Percentiles rank a stretch among this genome's conserved stretches.
phyloP scores from a whole-genome alignment of 2,797 vertebrate genomes.

The Pipistrellus kuhlii region DNA sequence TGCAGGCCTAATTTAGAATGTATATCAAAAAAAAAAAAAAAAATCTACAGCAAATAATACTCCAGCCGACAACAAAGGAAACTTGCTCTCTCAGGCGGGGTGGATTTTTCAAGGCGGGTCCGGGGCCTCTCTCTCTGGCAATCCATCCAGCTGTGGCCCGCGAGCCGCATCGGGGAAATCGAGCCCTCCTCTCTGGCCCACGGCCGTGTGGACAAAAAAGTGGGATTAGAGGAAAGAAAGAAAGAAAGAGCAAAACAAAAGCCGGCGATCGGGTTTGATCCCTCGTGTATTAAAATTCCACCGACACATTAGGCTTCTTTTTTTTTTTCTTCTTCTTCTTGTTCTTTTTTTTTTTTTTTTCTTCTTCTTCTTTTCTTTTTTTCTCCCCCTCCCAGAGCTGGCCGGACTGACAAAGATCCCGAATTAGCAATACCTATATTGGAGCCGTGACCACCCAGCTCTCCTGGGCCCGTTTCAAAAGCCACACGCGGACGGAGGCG shows the following conservation, averaged over 20 bases:
- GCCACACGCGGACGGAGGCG: constrained; percentile 39
- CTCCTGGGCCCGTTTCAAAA: constrained; percentile 57
- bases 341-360: constrained; percentile 57
- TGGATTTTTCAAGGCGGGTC: no score
- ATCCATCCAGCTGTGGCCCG: constrained; percentile 86
- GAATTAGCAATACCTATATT: constrained; percentile 80
- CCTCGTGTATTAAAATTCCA: constrained; percentile 79
- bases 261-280: constrained; percentile 83
- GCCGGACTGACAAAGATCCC: constrained; percentile 56
- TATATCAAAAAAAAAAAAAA: constrained; percentile 86
- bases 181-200: constrained; percentile 83
- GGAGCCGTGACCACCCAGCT: background rate
- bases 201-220: constrained; percentile 85
- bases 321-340: background rate
- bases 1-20: constrained; percentile 91
- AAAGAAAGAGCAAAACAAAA: constrained; percentile 25
- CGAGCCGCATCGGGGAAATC: constrained; percentile 86
- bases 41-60: constrained; percentile 90
- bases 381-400: background rate
- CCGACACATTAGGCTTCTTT: constrained; percentile 45
- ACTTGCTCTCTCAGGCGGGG: constrained; percentile 86
- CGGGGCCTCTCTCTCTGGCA: constrained; percentile 48
- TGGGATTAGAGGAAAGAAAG: constrained; percentile 77
- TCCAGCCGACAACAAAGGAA: constrained; percentile 89
- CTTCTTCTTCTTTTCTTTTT: constrained; percentile 28